These are phyloP conservation scores for Bufotes viridis DNA, from an alignment of 2,797 vertebrate genomes.

Conservation along the genomic window DNA sequence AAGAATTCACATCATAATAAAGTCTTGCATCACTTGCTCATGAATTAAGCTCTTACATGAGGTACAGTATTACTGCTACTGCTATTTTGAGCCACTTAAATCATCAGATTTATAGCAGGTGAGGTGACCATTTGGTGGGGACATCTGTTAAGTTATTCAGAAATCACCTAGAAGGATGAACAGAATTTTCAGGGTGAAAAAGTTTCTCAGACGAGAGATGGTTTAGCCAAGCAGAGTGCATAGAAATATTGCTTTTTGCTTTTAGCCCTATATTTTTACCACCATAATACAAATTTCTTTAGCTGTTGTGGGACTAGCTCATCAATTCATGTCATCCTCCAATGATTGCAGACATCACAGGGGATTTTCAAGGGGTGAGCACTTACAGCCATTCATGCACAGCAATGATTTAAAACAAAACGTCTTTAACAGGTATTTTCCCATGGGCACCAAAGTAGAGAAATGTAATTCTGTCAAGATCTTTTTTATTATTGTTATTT, in stretches of 20 bases:
- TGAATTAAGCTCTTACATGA: slow-evolving; percentile 28
- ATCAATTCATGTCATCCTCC: slow-evolving; percentile 59
- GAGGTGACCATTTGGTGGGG: slow-evolving; percentile 46
- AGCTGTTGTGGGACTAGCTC: slow-evolving; percentile 52
- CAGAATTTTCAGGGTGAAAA: slow-evolving; percentile 37
- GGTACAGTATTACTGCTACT: slow-evolving; percentile 26
- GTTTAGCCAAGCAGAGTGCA: neutral
- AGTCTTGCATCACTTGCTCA: slow-evolving; percentile 30
- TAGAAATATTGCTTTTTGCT: slow-evolving; percentile 35
- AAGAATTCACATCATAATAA: slow-evolving; percentile 28
- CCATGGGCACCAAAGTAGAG: slow-evolving; percentile 39
- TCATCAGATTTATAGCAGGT: slow-evolving; percentile 53
- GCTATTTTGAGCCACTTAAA: slow-evolving; percentile 50
- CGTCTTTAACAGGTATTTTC: slow-evolving; percentile 54
- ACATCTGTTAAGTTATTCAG: slow-evolving; percentile 43
- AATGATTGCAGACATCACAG: slow-evolving; percentile 56
- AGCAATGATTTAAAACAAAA: slow-evolving; percentile 58
- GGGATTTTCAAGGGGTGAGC: slow-evolving; percentile 51
- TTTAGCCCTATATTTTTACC: slow-evolving; percentile 6
- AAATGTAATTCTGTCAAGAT: slow-evolving; percentile 49
- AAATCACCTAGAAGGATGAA: slow-evolving; percentile 30
- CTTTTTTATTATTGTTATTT: slow-evolving; percentile 55
- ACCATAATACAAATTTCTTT: slow-evolving; percentile 40
- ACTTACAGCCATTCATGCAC: slow-evolving; percentile 51
- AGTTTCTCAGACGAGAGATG: slow-evolving; percentile 32